These are phyloP conservation scores for Pterobdella sp. DNA, from an alignment of 2,888 invertebrate genomes.

Conservation along the genomic window DNA sequence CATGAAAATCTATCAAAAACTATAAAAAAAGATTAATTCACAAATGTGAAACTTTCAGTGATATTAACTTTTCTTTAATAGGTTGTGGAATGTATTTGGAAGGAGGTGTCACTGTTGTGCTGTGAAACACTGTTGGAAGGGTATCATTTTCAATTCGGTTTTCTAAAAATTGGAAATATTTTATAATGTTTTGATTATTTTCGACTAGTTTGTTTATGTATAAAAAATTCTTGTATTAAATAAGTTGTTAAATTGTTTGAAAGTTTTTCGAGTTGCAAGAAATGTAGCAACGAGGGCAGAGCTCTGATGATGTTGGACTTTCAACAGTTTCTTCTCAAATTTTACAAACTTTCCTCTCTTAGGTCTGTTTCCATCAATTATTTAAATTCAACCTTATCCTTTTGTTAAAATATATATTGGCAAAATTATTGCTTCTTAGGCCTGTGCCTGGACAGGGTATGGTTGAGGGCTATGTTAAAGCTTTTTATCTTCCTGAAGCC, in stretches of 20 bases:
- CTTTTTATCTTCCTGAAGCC: slow-evolving; percentile 82
- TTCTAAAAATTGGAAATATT: background rate
- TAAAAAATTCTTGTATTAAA: background rate
- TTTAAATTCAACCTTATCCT: background rate
- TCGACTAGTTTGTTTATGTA: background rate
- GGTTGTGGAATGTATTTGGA: slow-evolving; percentile 15
- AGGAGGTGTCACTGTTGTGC: slow-evolving; percentile 17
- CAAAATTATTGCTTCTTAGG: slow-evolving; percentile 37
- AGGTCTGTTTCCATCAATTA: slow-evolving; percentile 44
- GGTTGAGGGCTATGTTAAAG: slow-evolving; percentile 90
- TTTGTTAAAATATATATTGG: background rate
- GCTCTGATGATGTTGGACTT: slow-evolving; percentile 97
- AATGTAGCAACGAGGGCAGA: slow-evolving; percentile 89
- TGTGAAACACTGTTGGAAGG: slow-evolving; percentile 23
- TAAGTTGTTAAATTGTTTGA: background rate
- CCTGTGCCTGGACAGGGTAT: slow-evolving; percentile 79
- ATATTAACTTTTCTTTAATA: background rate
- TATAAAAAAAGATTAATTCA: no score
- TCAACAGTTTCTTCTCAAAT: slow-evolving; percentile 79
- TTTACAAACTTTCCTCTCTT: slow-evolving; percentile 72
- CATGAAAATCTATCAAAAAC: no score
- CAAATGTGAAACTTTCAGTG: no score
- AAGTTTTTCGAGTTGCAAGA: slow-evolving; percentile 60
- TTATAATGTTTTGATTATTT: background rate
- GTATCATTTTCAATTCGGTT: background rate